Base-by-base conservation (phyloP, 37 sponge, comb jelly and placozoan species). In the Oopsacas minuta region DNA sequence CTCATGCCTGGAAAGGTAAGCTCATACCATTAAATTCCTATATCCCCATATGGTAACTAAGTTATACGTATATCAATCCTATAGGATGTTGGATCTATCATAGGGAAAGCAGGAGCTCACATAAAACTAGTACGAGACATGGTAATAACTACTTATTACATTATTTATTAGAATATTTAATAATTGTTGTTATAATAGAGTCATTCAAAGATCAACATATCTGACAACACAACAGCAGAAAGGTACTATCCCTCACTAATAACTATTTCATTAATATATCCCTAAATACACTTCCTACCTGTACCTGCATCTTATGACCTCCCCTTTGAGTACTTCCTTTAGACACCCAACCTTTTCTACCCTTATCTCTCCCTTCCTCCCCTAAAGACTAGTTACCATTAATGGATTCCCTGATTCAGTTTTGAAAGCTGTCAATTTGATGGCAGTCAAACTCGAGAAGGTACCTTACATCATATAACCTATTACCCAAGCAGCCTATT, bases 291-390 rank as follows among this genome's bases (percentile, higher is more conserved):
- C 75, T 61, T 3, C 75, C 75, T 61, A 25, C 22, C 20, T 61
- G 17, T 61, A 25, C 75, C 20, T 61, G 30, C 28, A 25, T 3
- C 75, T 5, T 61, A 61, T 61, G 75, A 61, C 75, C 75, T 3
- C 75, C 75, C 75, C 75, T 34, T 46, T 61, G 75, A 61, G 75
- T 61, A 25, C 75, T 61, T 61, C 75, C 75, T 61, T n/a, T 61
- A 61, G 75, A 61, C 17, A 61, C 75, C 75, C 75, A 34, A 25
- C 75, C 28, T 3, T 3, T 34, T 25, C 75, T n/a, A 61, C 75
- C 75, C 75, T 61, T 20, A 61, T n/a, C 30, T 34, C 75, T 42
- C 28, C 75, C 75, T n/a, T 61, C 30, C 75, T 61, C 22, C 75
- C 75, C 75, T 12, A 46, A 46, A 61, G 75, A 61, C 75, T 61